Percentiles rank a stretch among this genome's conserved stretches.
phyloP scores from a whole-genome alignment of 2,797 vertebrate genomes.

The Momotus momota region DNA sequence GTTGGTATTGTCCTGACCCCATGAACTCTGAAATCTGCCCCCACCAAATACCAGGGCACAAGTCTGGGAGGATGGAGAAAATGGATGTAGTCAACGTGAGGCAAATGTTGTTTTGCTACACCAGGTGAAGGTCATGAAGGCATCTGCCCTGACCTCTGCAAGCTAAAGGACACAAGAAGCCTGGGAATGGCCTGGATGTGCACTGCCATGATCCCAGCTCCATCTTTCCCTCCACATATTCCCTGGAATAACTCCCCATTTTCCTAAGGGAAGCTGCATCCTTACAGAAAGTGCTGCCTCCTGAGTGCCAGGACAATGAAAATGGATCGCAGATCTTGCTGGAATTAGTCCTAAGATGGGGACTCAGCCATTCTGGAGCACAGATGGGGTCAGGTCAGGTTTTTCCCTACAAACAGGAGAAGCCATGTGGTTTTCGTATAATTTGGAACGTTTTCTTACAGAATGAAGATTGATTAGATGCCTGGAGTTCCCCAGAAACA shows the following conservation, averaged over 20 bases:
- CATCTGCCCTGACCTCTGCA: background rate
- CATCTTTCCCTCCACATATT: background rate
- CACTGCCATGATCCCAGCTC: background rate
- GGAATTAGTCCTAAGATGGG: conserved; percentile 12
- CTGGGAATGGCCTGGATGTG: background rate
- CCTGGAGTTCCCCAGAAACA: conserved; percentile 72
- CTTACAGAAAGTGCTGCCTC: background rate
- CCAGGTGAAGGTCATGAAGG: background rate
- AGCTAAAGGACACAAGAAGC: accelerated
- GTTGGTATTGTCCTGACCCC: background rate
- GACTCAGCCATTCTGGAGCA: conserved; percentile 50
- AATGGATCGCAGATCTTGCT: conserved; percentile 12
- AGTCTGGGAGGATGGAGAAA: background rate
- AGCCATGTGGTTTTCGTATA: conserved; percentile 72
- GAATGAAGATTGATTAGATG: conserved; percentile 75
- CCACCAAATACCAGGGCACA: background rate
- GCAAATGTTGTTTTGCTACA: background rate
- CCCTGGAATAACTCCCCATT: background rate
- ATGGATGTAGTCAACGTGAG: background rate
- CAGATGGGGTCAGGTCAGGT: conserved; percentile 54
- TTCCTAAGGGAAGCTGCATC: background rate
- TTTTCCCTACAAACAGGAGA: conserved; percentile 64
- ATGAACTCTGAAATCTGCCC: background rate
- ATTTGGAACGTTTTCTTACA: conserved; percentile 62
- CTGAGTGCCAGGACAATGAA: conserved; percentile 16